Evolutionary conservation across 2,113 vertebrate species (phyloP).

Genomic region (Actinemys pallida): DNA sequence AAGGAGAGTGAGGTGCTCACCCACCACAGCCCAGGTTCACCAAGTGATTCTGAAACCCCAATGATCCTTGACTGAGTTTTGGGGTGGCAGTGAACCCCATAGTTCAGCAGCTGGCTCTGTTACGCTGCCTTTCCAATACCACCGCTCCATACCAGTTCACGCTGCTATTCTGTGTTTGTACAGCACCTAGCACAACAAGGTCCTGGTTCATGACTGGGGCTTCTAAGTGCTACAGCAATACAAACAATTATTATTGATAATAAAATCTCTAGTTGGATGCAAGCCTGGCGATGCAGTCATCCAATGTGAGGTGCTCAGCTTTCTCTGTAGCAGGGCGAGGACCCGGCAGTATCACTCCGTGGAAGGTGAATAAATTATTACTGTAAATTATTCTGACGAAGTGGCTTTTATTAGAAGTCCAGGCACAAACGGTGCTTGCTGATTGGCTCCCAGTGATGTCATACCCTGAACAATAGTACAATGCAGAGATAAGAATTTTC

Average conservation of each 20-base stretch:
- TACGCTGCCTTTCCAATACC: background rate
- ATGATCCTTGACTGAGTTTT: background rate
- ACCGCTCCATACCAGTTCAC: rapidly evolving
- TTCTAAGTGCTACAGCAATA: background rate
- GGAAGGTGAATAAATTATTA: conserved; percentile 65
- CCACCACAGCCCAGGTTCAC: background rate
- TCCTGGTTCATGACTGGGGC: background rate
- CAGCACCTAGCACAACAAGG: background rate
- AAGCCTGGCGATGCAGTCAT: background rate
- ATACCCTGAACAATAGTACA: conserved; percentile 59
- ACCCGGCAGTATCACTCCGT: conserved; percentile 6
- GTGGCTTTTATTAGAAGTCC: conserved; percentile 70
- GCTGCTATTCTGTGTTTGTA: background rate
- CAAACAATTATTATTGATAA: background rate
- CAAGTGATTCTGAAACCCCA: background rate
- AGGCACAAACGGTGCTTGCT: conserved; percentile 67
- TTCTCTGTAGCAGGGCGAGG: background rate
- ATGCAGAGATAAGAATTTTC: background rate
- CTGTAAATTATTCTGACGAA: conserved; percentile 70
- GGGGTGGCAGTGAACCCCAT: background rate
- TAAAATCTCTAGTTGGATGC: background rate
- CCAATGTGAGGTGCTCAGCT: background rate
- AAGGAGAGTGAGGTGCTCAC: background rate
- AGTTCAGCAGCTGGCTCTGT: background rate
- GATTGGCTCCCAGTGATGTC: conserved; percentile 78